phyloP scores from a whole-genome alignment of 2,797 vertebrate species.

The Sebastes nivosus region DNA sequence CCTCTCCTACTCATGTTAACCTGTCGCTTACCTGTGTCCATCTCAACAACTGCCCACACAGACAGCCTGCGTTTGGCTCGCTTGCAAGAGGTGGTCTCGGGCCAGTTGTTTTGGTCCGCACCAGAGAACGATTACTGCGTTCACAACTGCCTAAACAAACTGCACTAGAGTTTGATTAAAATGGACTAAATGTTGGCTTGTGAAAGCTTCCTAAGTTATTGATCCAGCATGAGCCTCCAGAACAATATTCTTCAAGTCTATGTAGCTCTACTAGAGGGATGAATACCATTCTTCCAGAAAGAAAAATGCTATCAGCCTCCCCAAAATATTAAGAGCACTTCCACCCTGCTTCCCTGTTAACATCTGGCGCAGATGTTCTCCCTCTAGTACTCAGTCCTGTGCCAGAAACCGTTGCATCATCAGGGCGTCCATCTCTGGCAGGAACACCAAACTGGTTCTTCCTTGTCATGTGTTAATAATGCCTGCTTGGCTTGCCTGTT shows the following conservation, averaged over 20 bases:
- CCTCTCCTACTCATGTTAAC: too few relatives aligned
- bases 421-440: not conserved
- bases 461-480: not conserved
- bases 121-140: too few relatives aligned
- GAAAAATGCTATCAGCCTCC: not conserved
- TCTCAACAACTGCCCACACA: too few relatives aligned
- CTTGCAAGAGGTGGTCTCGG: too few relatives aligned
- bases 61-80: too few relatives aligned
- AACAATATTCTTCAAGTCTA: not conserved
- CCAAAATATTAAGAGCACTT: not conserved
- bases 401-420: conserved; percentile 6
- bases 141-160: too few relatives aligned
- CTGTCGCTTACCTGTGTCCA: too few relatives aligned
- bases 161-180: too few relatives aligned
- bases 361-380: not conserved
- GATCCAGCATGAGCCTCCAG: not conserved
- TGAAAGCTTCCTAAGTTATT: not conserved
- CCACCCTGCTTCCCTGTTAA: not conserved
- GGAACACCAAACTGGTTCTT: not conserved
- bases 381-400: not conserved
- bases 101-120: too few relatives aligned
- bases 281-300: not conserved
- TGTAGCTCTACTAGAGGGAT: not conserved
- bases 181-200: too few relatives aligned
- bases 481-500: not conserved